Evolutionary conservation across 2,113 vertebrate species (phyloP), one percentile per base, ranked within the genome.

Genomic region (Seriola rivoliana): DNA sequence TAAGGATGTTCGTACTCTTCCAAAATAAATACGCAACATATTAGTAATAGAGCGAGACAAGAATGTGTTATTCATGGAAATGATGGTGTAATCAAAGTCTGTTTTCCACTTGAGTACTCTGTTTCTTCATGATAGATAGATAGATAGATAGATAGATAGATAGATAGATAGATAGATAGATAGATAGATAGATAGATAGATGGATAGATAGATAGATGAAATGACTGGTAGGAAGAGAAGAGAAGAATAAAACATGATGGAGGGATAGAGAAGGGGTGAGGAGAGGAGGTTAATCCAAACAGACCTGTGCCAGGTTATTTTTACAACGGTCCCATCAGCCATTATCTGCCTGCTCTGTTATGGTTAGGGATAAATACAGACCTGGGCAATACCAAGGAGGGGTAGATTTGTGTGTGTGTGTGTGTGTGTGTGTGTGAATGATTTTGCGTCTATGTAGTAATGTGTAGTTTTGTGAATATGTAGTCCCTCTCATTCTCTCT

Each of bases 361-460:
- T 94, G 90, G 90, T 91, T 91, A 88, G 63, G 89, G 80, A 88
- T 94, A 94, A 94, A 94, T 93, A 94, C 85, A 93, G 91, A 89
- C 90, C 83, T 71, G 79, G 87, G 88, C 89, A 86, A 78, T 80
- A 91, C 84, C 85, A 84, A 63, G 40, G 80, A 85, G 86, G 67
- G 46, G 44, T 65, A 25, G 71, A 34, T 75, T 36, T 80, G 79
- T 87, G 82, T 78, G 80, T 82, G 71, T 60, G 58, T 78, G 80
- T 82, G 71, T 60, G 58, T 66, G 85, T 44, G 66, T 59, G 54
- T 77, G 65, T 89, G 88, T 80, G 84, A 82, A 79, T 75, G 85
- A 46, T 65, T 80, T 66, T 71, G 62, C 3, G 63, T 70, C 34
- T 46, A 75, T 64, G 66, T 42, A 64, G 50, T 62, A 59, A 67